These are phyloP conservation scores for Ichneumon xanthorius DNA, from an alignment of 2,888 invertebrate genomes.

Conservation along the genomic window DNA sequence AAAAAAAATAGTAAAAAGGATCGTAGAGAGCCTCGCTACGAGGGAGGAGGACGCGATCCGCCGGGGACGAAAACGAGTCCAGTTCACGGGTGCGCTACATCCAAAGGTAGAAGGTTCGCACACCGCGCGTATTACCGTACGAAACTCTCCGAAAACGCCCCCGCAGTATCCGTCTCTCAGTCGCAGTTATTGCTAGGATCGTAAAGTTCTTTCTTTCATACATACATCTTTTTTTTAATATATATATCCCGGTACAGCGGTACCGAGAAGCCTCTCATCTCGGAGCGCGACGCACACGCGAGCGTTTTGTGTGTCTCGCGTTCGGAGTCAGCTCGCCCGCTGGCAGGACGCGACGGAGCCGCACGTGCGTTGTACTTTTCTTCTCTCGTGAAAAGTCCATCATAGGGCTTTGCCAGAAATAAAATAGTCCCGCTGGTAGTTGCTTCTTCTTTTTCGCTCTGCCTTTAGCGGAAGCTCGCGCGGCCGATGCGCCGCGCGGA, in stretches of 20 bases:
- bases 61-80: slow-evolving; percentile 55
- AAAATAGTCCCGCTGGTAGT: slow-evolving; percentile 58
- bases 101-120: slow-evolving; percentile 44
- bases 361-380: slow-evolving; percentile 58
- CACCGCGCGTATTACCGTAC: slow-evolving; percentile 56
- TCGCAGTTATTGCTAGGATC: slow-evolving; percentile 73
- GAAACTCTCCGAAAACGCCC: slow-evolving; percentile 54
- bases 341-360: slow-evolving; percentile 9
- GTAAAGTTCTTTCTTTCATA: slow-evolving; percentile 73
- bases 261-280: slow-evolving; percentile 64
- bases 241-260: slow-evolving; percentile 60
- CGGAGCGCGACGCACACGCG: slow-evolving; percentile 22
- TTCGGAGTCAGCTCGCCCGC: slow-evolving; percentile 20
- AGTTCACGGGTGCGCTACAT: slow-evolving; percentile 35
- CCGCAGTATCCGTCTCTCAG: slow-evolving; percentile 58
- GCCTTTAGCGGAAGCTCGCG: neutral
- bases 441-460: slow-evolving; percentile 12
- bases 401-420: slow-evolving; percentile 70
- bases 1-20: slow-evolving; percentile 68
- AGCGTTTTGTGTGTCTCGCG: slow-evolving; percentile 29
- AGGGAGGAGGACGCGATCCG: slow-evolving; percentile 66
- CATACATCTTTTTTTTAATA: slow-evolving; percentile 43
- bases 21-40: slow-evolving; percentile 60
- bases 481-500: neutral
- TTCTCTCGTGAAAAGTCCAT: slow-evolving; percentile 58